Base-by-base conservation (phyloP, 1,140 invertebrate species). In the Palaemon carinicauda region DNA sequence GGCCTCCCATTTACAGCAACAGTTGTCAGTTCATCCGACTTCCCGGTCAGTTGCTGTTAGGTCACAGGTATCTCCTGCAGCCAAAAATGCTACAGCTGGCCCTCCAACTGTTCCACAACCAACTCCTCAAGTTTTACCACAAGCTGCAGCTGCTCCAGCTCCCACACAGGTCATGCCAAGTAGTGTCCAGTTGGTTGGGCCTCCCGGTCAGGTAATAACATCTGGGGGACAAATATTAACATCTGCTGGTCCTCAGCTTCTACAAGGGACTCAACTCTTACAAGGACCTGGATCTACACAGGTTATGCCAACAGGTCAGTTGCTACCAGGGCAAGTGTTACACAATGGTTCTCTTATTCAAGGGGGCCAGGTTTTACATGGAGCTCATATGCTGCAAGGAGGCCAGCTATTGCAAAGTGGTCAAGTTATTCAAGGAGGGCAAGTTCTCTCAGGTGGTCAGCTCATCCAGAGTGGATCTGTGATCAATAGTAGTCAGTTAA, bases 201-300 rank as follows among this genome's bases (percentile, higher is more conserved):
- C 65, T 17, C 74, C 75, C 65, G 80, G 54, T 78, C 84, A 86
- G 69, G 84, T 86, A 50, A 86, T 86, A n/a, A 86, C 84, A 41
- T 86, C 84, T 73, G 84, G 84, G 41, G 84, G 84, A n/a, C 84
- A 86, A 50, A 86, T 86, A 41, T 56, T 86, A 65, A 86, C 84
- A 21, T 86, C 84, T 29, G 84, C 84, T 41, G 51, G 77, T 10
- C 54, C 83, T 19, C 84, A 86, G 19, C 65, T 86, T 21, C 21
- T 86, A 31, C 77, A 69, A 50, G 84, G 84, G 17, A 80, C 84
- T 54, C 84, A 86, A 29, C 84, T 86, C 12, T 19, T 86, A 12
- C 84, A 86, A 33, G 19, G 77, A 31, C 84, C 56, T 52, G 84
- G 84, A 17, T 86, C 84, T 19, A 80, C 84, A 54, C 84, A 86